These are phyloP conservation scores for Drosophila jambulina DNA, from an alignment of 1,140 invertebrate species.

Conservation along the genomic window DNA sequence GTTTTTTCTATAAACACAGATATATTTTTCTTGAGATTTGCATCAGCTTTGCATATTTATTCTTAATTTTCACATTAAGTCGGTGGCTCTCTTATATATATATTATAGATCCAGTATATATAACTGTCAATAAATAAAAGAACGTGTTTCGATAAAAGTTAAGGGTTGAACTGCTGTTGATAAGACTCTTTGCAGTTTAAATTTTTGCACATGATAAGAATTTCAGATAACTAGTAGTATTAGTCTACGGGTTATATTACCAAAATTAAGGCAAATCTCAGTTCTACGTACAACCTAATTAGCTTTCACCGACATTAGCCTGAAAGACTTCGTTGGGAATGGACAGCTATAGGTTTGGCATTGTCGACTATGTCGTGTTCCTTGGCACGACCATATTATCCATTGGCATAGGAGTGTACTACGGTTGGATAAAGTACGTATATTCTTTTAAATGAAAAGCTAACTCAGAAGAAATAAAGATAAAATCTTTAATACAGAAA, in stretches of 20 bases:
- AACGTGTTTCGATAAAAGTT: not conserved
- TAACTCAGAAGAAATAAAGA: not conserved
- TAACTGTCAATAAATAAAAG: not conserved
- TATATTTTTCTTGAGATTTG: too few species aligned
- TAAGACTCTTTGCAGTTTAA: not conserved
- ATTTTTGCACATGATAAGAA: not conserved
- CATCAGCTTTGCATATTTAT: not conserved
- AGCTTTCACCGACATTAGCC: not conserved
- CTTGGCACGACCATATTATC: slow-evolving; percentile 87
- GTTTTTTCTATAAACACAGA: not conserved
- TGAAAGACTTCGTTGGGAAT: slow-evolving; percentile 8
- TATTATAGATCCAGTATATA: not conserved
- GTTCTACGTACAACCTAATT: not conserved
- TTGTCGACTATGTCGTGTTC: slow-evolving; percentile 88
- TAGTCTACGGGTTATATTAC: not conserved
- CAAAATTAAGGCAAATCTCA: slow-evolving; percentile 1
- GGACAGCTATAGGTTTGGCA: slow-evolving; percentile 72
- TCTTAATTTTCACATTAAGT: too few species aligned
- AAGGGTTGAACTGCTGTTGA: not conserved
- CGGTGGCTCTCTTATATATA: not conserved
- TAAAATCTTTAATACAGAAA: slow-evolving; percentile 37
- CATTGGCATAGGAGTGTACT: slow-evolving; percentile 90
- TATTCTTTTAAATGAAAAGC: not conserved
- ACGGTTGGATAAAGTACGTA: slow-evolving; percentile 86
- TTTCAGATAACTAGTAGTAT: not conserved